Base-by-base conservation (phyloP, 2,888 invertebrate genomes). In the Eristalis pertinax region DNA sequence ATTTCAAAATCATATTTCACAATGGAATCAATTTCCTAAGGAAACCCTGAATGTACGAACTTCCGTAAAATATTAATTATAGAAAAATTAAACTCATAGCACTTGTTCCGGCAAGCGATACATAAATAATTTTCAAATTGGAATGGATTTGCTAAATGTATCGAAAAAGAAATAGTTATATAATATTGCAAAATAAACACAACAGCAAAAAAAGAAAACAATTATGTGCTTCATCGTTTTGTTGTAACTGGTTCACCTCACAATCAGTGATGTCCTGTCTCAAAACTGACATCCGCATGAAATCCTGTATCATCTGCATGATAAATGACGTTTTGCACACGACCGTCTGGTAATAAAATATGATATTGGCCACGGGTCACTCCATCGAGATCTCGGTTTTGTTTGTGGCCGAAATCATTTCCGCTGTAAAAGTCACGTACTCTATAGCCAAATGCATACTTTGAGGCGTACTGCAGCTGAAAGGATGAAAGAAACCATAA, bases 401-500 rank as follows among this genome's bases (percentile, higher is more conserved):
- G 97, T 84, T 95, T 95, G 91, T 97, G 97, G 10, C 97, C 96
- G 91, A 95, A 97, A 91, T 96, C 95, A 91, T 96, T 96, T 70
- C 96, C 96, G 85, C 95, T 95, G 89, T 95, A 93, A 84, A 94
- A 94, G 92, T 97, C 97, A 76, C 95, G 94, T 4, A 97, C 96
- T 84, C 95, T 93, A 93, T 97, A 97, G 2, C 96, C 95, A 89
- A 95, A 95, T 90, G 95, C 95, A 92, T 95, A 95, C 91, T 94
- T 94, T 0, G 95, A 94, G 68, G 95, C 95, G 91, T 95, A 95
- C 73, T 94, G 94, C 67, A 94, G 91, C 95, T 95, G 94, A 22
- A 93, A 93, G 26, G 15, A 43, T 0, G 50, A 56, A 65, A 41
- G 0, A 70, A 58, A 24, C 15, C 29, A 58, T 5, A 24, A 26